Evolutionary conservation across 1,140 invertebrate species (phyloP).

Genomic region (Drosophila eugracilis): DNA sequence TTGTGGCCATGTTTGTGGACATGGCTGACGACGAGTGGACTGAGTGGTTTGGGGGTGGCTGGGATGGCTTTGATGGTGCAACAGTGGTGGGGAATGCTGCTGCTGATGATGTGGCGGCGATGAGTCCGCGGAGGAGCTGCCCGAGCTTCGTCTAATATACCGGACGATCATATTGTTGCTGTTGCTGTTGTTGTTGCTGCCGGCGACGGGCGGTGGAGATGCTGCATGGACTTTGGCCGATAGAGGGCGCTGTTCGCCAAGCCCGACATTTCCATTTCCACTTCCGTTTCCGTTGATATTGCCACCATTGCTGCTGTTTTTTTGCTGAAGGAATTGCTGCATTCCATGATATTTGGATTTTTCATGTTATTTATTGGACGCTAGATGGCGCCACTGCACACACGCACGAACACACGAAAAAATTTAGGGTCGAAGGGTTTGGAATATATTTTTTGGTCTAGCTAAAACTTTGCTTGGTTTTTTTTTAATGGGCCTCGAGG

Average conservation of each 20-base stretch:
- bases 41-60: no score
- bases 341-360: conserved; percentile 81
- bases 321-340: conserved; percentile 68
- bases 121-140: conserved; percentile 53
- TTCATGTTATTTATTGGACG: conserved; percentile 80
- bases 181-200: conserved; percentile 42
- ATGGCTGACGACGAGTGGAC: conserved; percentile 43
- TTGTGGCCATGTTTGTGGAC: conserved; percentile 81
- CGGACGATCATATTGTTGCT: conserved; percentile 23
- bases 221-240: conserved; percentile 53
- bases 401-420: conserved; percentile 24
- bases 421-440: conserved; percentile 9
- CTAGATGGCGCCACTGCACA: conserved; percentile 68
- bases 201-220: conserved; percentile 35
- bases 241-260: conserved; percentile 55
- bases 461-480: conserved; percentile 45
- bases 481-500: conserved; percentile 77
- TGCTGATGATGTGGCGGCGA: conserved; percentile 56
- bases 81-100: conserved; percentile 44
- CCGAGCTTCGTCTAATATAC: conserved; percentile 51
- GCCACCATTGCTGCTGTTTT: conserved; percentile 50
- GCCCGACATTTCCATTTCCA: conserved; percentile 73
- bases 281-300: conserved; percentile 80
- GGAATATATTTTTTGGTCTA: conserved; percentile 27
- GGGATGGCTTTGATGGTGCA: conserved; percentile 44